These are phyloP conservation scores for Oegoconia quadripuncta DNA, from an alignment of 2,888 invertebrate species.

Conservation along the genomic window DNA sequence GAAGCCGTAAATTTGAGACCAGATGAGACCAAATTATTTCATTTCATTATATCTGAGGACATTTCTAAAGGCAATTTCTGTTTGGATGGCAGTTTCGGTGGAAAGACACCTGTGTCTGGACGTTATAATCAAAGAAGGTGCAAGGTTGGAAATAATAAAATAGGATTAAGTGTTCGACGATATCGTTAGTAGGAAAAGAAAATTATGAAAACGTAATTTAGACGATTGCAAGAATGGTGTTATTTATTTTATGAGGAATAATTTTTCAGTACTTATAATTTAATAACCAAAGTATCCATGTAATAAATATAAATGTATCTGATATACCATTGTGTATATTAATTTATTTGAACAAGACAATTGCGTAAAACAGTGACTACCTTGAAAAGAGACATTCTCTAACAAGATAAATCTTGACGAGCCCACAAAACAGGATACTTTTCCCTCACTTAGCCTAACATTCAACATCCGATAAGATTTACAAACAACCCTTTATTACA, in stretches of 20 bases:
- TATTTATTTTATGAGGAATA: no score
- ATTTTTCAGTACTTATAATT: no score
- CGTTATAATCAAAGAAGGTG: conserved; percentile 14
- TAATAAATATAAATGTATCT: no score
- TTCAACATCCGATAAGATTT: conserved; percentile 40
- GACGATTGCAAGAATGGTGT: no score
- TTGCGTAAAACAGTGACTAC: no score
- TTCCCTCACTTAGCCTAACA: conserved; percentile 29
- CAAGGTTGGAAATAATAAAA: conserved; percentile 3
- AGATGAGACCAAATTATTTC: conserved; percentile 29
- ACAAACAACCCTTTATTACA: conserved; percentile 1
- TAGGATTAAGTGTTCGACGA: conserved; percentile 1
- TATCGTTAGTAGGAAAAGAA: neutral
- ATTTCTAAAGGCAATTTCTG: conserved; percentile 22
- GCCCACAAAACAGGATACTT: conserved; percentile 34
- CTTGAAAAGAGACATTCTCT: no score
- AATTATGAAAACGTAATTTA: conserved; percentile 9
- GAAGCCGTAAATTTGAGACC: conserved; percentile 17
- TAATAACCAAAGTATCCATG: no score
- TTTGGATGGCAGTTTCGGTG: conserved; percentile 11
- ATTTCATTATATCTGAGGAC: conserved; percentile 25
- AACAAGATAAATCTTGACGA: conserved; percentile 44
- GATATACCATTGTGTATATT: no score
- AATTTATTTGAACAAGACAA: no score
- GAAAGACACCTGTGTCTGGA: conserved; percentile 20